phyloP scores from a whole-genome alignment of 2,113 vertebrate genomes.

The Myrmecobius fasciatus region DNA sequence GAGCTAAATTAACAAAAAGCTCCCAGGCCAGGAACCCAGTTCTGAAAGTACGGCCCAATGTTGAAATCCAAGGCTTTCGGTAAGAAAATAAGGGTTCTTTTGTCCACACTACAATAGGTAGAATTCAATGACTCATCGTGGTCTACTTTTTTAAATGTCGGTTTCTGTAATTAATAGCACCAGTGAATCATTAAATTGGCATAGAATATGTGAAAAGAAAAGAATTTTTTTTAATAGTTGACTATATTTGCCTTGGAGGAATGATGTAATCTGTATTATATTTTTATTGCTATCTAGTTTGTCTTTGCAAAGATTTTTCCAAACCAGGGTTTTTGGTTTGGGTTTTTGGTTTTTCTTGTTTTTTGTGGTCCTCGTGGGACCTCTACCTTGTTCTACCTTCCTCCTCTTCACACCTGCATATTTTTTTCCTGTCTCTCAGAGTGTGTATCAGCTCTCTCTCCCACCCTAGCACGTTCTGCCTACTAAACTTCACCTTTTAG shows the following conservation, averaged over 20 bases:
- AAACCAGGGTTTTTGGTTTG: background rate
- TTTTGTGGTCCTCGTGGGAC: background rate
- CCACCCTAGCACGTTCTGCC: no score
- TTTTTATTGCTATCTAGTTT: background rate
- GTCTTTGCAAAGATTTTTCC: background rate
- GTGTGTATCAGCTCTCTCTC: background rate
- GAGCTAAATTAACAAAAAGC: background rate
- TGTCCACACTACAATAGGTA: background rate
- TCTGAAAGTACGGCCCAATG: background rate
- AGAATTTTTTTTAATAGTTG: background rate
- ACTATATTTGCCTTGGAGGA: background rate
- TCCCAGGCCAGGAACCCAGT: background rate
- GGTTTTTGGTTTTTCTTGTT: background rate
- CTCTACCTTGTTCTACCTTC: background rate
- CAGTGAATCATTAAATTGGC: background rate
- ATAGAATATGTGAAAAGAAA: background rate
- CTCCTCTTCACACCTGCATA: background rate
- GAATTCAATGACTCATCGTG: background rate
- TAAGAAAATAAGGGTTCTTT: background rate
- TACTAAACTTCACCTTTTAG: background rate
- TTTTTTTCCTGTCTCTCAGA: background rate
- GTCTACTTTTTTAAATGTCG: background rate
- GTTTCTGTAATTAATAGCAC: background rate
- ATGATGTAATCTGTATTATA: background rate
- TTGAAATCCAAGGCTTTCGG: background rate